A percentile compares a stretch with the other conserved stretches of the same genome.
These are phyloP conservation scores for Coptodon rendalli DNA, from an alignment of 2,113 vertebrate genomes.

Conservation along the genomic window DNA sequence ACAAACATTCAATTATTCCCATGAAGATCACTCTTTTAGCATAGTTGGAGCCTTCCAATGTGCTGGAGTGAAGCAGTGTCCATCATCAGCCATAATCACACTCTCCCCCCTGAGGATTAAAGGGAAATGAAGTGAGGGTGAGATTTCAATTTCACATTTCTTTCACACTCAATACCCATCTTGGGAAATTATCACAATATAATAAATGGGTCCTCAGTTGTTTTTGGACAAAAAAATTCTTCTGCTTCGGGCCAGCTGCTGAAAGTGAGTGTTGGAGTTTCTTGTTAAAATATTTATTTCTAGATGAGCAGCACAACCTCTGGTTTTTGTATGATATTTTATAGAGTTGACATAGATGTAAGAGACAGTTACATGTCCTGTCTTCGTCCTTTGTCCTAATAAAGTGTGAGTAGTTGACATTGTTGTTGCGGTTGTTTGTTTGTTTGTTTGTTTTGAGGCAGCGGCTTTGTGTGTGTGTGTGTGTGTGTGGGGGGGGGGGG, in stretches of 20 bases:
- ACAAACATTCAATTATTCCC: background rate
- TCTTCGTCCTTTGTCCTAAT: background rate
- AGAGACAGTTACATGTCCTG: background rate
- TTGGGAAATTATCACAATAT: constrained; percentile 2
- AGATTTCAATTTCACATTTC: constrained; percentile 28
- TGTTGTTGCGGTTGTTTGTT: too few species aligned
- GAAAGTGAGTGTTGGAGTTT: background rate
- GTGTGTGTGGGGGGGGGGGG: background rate
- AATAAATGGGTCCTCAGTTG: constrained; percentile 15
- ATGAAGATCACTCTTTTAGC: background rate
- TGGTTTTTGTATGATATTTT: background rate
- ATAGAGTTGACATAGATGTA: background rate
- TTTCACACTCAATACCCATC: constrained; percentile 20
- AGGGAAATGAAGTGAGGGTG: background rate
- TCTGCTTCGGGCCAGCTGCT: background rate
- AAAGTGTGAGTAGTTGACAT: background rate
- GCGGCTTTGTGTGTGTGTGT: too few species aligned
- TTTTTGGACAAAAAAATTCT: constrained; percentile 25
- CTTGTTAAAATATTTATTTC: background rate
- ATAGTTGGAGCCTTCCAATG: background rate
- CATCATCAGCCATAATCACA: constrained; percentile 19
- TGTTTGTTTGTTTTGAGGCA: background rate
- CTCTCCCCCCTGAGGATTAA: background rate
- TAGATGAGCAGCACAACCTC: background rate
- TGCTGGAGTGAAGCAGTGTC: constrained; percentile 6